phyloP scores from a whole-genome alignment of 92 coral and sea anemone genomes.

The Palythoa grandis region DNA sequence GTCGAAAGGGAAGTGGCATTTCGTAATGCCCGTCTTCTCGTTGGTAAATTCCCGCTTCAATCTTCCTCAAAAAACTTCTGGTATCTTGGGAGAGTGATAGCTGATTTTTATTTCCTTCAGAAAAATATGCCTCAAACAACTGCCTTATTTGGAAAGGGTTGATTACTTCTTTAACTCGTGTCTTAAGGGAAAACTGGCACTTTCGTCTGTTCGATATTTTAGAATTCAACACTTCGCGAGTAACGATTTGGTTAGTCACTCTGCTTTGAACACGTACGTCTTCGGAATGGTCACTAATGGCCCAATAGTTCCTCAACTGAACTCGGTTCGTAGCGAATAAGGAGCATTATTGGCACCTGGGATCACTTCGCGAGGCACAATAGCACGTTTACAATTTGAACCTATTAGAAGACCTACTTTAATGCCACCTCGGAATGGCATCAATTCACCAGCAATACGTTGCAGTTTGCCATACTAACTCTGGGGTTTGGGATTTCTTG shows the following conservation, averaged over 20 bases:
- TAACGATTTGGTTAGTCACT: slow-evolving; percentile 14
- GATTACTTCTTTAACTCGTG: slow-evolving; percentile 54
- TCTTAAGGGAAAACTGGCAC: slow-evolving; percentile 44
- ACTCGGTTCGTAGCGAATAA: slow-evolving; percentile 59
- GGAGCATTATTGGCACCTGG: slow-evolving; percentile 59
- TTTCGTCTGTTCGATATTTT: slow-evolving; percentile 1
- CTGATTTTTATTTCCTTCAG: slow-evolving; percentile 15
- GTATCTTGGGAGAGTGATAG: slow-evolving; percentile 52
- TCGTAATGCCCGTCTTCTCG: no score
- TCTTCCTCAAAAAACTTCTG: slow-evolving; percentile 45
- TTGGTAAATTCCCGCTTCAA: neutral
- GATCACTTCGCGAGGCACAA: slow-evolving; percentile 71
- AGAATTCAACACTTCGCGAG: slow-evolving; percentile 33
- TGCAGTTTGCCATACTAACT: slow-evolving; percentile 31
- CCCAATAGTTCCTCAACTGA: slow-evolving; percentile 75
- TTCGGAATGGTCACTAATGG: slow-evolving; percentile 6
- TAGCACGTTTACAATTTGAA: slow-evolving; percentile 61
- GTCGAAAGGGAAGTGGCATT: no score
- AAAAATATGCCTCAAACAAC: slow-evolving; percentile 57
- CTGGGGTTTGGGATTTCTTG: slow-evolving; percentile 51
- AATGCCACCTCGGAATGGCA: slow-evolving; percentile 51
- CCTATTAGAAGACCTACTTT: slow-evolving; percentile 69
- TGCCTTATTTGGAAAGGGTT: slow-evolving; percentile 40
- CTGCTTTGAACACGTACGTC: neutral
- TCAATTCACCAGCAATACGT: slow-evolving; percentile 37